A percentile compares a stretch with the other conserved stretches of the same genome.
Evolutionary conservation across 2,797 vertebrate species (phyloP).

Genomic region (Sardinella longiceps): DNA sequence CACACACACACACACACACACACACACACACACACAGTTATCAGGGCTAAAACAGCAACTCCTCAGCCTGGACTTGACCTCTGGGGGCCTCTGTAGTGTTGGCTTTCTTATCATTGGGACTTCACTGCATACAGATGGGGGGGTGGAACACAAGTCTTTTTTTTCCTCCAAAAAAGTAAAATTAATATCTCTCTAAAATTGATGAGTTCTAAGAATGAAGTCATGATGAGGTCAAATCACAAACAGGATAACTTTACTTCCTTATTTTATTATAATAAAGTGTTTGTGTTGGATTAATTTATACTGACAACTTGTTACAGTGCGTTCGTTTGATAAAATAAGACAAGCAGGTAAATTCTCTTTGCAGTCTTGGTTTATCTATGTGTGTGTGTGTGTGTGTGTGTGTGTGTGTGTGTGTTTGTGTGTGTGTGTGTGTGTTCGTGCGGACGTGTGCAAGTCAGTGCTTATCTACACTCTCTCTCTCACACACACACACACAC

Average conservation of each 20-base stretch:
- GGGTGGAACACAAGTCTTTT: neutral
- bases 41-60: slow-evolving; percentile 1
- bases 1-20: too few relatives aligned
- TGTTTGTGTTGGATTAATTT: too few relatives aligned
- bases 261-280: too few relatives aligned
- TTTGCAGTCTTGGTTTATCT: neutral
- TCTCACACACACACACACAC: neutral
- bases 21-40: too few relatives aligned
- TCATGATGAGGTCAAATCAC: neutral
- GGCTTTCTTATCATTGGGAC: neutral
- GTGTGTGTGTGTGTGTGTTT: neutral
- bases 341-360: neutral
- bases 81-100: neutral
- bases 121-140: neutral
- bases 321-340: too few relatives aligned
- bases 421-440: neutral
- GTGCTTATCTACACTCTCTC: too few relatives aligned
- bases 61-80: neutral
- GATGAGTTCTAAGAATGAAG: neutral
- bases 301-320: neutral
- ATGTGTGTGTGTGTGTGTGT: neutral
- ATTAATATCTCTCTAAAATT: neutral
- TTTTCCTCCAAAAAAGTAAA: neutral
- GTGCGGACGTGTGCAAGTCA: neutral
- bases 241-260: neutral